Evolutionary conservation across 2,797 vertebrate species (phyloP).

Genomic region (Paguma larvata): DNA sequence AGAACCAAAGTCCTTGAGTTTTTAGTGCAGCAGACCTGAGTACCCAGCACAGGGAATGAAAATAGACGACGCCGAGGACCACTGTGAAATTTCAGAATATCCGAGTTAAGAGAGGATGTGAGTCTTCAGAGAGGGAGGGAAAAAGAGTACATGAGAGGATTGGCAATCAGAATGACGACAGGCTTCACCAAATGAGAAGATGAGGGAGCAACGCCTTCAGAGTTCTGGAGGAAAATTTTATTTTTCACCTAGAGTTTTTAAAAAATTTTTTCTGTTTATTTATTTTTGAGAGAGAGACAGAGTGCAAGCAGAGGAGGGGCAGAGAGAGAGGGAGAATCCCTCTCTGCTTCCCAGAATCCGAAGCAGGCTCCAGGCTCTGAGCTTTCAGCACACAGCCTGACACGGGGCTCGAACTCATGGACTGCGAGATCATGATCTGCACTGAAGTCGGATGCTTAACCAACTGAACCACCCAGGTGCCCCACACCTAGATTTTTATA

Average conservation of each 20-base stretch:
- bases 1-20: not conserved
- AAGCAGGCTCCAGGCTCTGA: too few relatives aligned
- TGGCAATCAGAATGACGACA: not conserved
- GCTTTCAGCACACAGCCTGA: too few relatives aligned
- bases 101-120: not conserved
- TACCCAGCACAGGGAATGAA: conserved; percentile 16
- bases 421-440: too few relatives aligned
- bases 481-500: not conserved
- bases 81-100: conserved; percentile 3
- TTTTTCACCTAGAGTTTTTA: not conserved
- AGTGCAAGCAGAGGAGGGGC: too few relatives aligned
- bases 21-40: not conserved
- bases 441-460: too few relatives aligned
- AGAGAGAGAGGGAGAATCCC: too few relatives aligned
- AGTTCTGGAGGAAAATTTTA: not conserved
- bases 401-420: too few relatives aligned
- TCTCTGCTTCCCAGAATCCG: too few relatives aligned
- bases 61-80: not conserved
- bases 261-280: too few relatives aligned
- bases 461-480: too few relatives aligned
- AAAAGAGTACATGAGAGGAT: not conserved
- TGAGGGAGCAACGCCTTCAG: not conserved
- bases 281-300: too few relatives aligned
- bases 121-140: not conserved
- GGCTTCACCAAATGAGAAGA: not conserved